Conservation (phyloP, 30 jellyfish, hydroid and myxozoan genomes). For the Mastigias papua region DNA sequence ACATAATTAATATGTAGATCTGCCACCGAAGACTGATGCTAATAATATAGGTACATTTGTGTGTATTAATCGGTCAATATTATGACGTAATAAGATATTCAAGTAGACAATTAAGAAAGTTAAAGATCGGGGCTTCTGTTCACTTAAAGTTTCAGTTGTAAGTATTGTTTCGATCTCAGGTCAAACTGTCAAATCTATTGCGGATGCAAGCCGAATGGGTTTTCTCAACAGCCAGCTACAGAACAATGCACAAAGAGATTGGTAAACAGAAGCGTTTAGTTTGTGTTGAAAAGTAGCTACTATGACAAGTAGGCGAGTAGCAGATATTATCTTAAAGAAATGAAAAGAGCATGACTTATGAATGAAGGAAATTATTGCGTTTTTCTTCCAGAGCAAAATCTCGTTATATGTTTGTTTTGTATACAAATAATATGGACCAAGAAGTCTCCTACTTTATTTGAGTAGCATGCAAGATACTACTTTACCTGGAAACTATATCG, state of each 20-base stretch:
- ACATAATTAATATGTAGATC: too few species aligned
- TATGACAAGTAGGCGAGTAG: neutral
- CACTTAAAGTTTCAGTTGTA: neutral
- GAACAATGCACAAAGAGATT: too few species aligned
- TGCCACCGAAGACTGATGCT: too few species aligned
- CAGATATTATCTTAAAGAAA: neutral
- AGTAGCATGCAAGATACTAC: too few species aligned
- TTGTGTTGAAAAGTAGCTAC: neutral
- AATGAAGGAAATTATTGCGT: neutral
- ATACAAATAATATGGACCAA: too few species aligned
- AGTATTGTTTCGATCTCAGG: neutral
- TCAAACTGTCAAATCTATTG: slow-evolving; percentile 4
- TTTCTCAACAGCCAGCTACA: neutral
- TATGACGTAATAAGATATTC: neutral
- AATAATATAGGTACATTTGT: too few species aligned
- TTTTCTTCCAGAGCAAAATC: neutral
- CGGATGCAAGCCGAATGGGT: neutral
- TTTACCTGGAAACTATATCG: too few species aligned
- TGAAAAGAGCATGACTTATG: neutral
- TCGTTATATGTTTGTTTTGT: too few species aligned
- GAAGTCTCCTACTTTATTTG: too few species aligned
- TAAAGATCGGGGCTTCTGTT: neutral
- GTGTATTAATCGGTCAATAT: too few species aligned
- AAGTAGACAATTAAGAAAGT: neutral
- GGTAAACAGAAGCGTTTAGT: neutral